Evolutionary conservation across 2,113 vertebrate genomes (phyloP).

Genomic region (Conger conger): DNA sequence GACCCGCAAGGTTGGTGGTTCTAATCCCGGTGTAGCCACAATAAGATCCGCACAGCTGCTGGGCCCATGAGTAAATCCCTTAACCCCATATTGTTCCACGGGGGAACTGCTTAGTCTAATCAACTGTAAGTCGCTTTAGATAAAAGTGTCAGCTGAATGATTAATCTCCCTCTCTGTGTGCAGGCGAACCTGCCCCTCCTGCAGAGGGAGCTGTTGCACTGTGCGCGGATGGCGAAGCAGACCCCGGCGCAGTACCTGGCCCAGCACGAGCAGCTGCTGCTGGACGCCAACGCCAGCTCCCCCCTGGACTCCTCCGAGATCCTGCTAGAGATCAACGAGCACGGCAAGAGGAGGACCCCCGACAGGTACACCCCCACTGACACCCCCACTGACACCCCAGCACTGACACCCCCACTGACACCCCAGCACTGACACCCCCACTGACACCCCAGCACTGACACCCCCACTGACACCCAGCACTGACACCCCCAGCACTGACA

Average conservation of each 20-base stretch:
- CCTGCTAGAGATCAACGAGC: slow-evolving; percentile 74
- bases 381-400: neutral
- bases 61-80: too few relatives aligned
- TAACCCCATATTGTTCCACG: too few relatives aligned
- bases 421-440: too few relatives aligned
- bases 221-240: slow-evolving; percentile 80
- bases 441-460: too few relatives aligned
- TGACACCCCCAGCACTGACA: too few relatives aligned
- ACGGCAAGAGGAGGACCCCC: slow-evolving; percentile 74
- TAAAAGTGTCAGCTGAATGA: too few relatives aligned
- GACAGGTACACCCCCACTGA: slow-evolving; percentile 65
- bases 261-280: slow-evolving; percentile 76
- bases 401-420: neutral
- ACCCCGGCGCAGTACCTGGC: slow-evolving; percentile 79
- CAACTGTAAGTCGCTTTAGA: too few relatives aligned
- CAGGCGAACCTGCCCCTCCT: slow-evolving; percentile 79
- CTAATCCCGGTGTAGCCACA: too few relatives aligned
- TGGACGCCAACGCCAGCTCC: slow-evolving; percentile 69
- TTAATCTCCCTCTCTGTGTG: accelerated
- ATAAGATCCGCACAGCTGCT: too few relatives aligned
- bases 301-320: slow-evolving; percentile 74
- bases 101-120: too few relatives aligned
- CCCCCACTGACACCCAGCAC: neutral
- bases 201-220: slow-evolving; percentile 78
- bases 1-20: too few relatives aligned